Evolutionary conservation across 1,140 invertebrate species (phyloP).

Genomic region (Trichoplusia ni): DNA sequence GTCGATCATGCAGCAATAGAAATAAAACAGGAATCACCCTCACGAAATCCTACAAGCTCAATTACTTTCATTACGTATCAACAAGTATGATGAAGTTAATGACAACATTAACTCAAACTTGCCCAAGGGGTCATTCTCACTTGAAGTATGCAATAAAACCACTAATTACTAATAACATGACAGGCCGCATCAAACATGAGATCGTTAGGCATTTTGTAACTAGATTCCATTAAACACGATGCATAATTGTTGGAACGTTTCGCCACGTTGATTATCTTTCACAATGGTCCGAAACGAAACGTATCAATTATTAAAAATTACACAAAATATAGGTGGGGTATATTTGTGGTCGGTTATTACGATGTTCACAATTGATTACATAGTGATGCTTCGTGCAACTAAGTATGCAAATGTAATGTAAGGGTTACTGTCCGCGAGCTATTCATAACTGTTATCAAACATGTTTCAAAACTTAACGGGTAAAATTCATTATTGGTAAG

Average conservation of each 20-base stretch:
- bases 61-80: too few species aligned
- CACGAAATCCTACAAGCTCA: too few species aligned
- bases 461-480: slow-evolving; percentile 24
- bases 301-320: slow-evolving; percentile 41
- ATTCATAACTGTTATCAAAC: slow-evolving; percentile 35
- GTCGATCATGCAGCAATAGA: too few species aligned
- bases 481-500: slow-evolving; percentile 5
- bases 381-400: slow-evolving; percentile 13
- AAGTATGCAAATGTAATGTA: slow-evolving; percentile 39
- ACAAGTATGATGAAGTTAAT: too few species aligned
- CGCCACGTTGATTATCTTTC: slow-evolving; percentile 32
- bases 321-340: slow-evolving; percentile 32
- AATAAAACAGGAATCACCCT: too few species aligned
- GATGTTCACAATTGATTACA: slow-evolving; percentile 36
- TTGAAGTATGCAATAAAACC: background rate
- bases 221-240: slow-evolving; percentile 23
- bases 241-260: slow-evolving; percentile 19
- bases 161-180: slow-evolving; percentile 19
- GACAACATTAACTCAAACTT: too few species aligned
- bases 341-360: slow-evolving; percentile 22
- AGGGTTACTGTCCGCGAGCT: slow-evolving; percentile 29
- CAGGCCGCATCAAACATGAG: slow-evolving; percentile 12
- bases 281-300: slow-evolving; percentile 41
- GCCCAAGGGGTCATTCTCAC: background rate
- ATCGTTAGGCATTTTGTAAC: slow-evolving; percentile 17